These are phyloP conservation scores for Drosophila mauritiana DNA, from an alignment of 1,140 invertebrate species.

Conservation along the genomic window DNA sequence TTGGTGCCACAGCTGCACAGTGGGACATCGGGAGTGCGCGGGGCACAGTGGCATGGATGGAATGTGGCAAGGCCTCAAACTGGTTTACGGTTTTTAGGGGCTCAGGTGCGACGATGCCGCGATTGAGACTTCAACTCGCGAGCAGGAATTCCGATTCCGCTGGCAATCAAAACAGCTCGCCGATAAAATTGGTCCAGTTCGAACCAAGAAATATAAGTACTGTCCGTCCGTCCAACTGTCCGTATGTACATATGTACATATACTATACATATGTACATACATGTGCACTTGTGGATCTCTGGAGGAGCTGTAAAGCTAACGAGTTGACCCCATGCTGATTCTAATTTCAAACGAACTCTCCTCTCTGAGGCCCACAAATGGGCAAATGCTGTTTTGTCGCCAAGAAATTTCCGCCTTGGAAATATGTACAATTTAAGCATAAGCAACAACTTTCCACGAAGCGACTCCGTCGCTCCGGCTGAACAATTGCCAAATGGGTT, in stretches of 20 bases:
- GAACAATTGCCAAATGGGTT: slow-evolving; percentile 53
- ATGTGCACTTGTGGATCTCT: no score
- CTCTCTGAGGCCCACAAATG: no score
- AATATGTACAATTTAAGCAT: not conserved
- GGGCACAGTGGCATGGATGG: slow-evolving; percentile 41
- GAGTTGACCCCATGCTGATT: no score
- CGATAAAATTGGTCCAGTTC: slow-evolving; percentile 5
- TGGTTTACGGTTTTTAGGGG: slow-evolving; percentile 31
- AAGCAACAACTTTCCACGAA: slow-evolving; percentile 33
- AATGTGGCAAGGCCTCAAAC: slow-evolving; percentile 40
- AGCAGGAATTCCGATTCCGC: slow-evolving; percentile 29
- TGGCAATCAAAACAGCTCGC: slow-evolving; percentile 21
- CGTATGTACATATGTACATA: no score
- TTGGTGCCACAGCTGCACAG: slow-evolving; percentile 70
- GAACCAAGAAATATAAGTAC: not conserved
- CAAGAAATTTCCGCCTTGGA: slow-evolving; percentile 26
- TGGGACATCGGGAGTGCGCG: slow-evolving; percentile 17
- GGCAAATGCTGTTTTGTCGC: slow-evolving; percentile 13
- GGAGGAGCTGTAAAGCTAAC: slow-evolving; percentile 12
- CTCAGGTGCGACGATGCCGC: slow-evolving; percentile 36
- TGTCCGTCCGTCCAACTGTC: not conserved
- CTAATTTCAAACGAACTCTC: no score
- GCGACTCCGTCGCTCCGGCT: slow-evolving; percentile 33
- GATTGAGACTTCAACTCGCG: slow-evolving; percentile 41
- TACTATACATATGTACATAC: no score